Evolutionary conservation across 1,140 invertebrate species (phyloP).

Genomic region (Dreissena polymorpha): DNA sequence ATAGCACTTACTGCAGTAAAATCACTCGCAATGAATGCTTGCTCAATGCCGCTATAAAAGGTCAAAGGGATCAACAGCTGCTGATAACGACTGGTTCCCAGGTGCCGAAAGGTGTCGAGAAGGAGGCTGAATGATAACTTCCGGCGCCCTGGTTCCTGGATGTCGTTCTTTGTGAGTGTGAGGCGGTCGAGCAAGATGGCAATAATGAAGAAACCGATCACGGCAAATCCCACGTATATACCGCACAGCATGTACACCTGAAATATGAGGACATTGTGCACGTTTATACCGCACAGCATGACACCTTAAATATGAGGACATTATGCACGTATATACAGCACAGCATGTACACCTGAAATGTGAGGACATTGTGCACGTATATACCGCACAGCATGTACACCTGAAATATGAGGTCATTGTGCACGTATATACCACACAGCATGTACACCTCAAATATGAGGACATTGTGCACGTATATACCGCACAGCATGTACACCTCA

Average conservation of each 20-base stretch:
- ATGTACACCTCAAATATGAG: slow-evolving; percentile 80
- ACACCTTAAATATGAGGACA: slow-evolving; percentile 66
- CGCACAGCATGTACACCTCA: neutral
- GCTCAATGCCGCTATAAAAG: slow-evolving; percentile 97
- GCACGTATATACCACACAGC: slow-evolving; percentile 93
- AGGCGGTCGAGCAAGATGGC: slow-evolving; percentile 90
- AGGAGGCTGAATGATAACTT: slow-evolving; percentile 85
- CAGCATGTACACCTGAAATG: slow-evolving; percentile 83
- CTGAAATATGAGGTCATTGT: slow-evolving; percentile 58
- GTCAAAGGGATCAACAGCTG: slow-evolving; percentile 96
- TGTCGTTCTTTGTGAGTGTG: slow-evolving; percentile 64
- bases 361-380: slow-evolving; percentile 84
- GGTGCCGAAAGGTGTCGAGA: slow-evolving; percentile 93
- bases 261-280: slow-evolving; percentile 76
- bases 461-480: too few species aligned
- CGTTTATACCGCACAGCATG: slow-evolving; percentile 93
- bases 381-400: slow-evolving; percentile 89
- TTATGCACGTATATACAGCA: slow-evolving; percentile 91
- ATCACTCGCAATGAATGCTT: slow-evolving; percentile 96
- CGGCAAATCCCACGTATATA: slow-evolving; percentile 93
- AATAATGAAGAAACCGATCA: slow-evolving; percentile 92
- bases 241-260: slow-evolving; percentile 86
- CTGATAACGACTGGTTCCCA: slow-evolving; percentile 88
- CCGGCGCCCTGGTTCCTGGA: slow-evolving; percentile 35
- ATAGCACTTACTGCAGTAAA: slow-evolving; percentile 89